Percentiles rank a stretch among this genome's conserved stretches.
These are phyloP conservation scores for Pterobdella sp. DNA, from an alignment of 2,888 invertebrate species.

Conservation along the genomic window DNA sequence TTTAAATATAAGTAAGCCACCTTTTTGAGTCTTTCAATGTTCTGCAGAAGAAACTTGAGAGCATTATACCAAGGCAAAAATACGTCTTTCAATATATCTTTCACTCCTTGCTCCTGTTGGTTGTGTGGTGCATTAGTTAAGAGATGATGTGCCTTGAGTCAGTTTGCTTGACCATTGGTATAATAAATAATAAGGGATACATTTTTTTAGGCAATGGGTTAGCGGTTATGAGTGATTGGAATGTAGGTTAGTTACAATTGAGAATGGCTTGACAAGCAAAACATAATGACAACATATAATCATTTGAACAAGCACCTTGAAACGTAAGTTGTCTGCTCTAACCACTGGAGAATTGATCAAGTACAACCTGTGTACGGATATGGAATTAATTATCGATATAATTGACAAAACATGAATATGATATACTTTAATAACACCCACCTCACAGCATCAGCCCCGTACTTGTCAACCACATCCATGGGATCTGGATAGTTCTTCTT, in stretches of 20 bases:
- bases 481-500: slow-evolving; percentile 99
- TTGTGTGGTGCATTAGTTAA: too few species aligned
- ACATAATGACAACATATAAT: too few species aligned
- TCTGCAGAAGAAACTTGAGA: slow-evolving; percentile 80
- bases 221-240: too few species aligned
- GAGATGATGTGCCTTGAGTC: too few species aligned
- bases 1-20: slow-evolving; percentile 46
- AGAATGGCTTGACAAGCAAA: too few species aligned
- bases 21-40: slow-evolving; percentile 70
- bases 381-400: background rate
- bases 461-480: slow-evolving; percentile 72
- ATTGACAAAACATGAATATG: slow-evolving; percentile 3
- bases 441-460: slow-evolving; percentile 91
- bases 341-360: slow-evolving; percentile 97
- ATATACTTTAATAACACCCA: slow-evolving; percentile 34
- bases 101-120: slow-evolving; percentile 77
- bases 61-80: slow-evolving; percentile 83
- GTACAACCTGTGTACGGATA: slow-evolving; percentile 59
- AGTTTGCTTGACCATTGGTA: too few species aligned
- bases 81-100: slow-evolving; percentile 90
- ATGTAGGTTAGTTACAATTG: too few species aligned
- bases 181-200: too few species aligned
- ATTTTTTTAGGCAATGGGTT: too few species aligned
- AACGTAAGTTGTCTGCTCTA: slow-evolving; percentile 85
- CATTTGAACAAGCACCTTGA: slow-evolving; percentile 61